Evolutionary conservation across 2,888 invertebrate genomes (phyloP).

Genomic region (Gymnocheta viridis): DNA sequence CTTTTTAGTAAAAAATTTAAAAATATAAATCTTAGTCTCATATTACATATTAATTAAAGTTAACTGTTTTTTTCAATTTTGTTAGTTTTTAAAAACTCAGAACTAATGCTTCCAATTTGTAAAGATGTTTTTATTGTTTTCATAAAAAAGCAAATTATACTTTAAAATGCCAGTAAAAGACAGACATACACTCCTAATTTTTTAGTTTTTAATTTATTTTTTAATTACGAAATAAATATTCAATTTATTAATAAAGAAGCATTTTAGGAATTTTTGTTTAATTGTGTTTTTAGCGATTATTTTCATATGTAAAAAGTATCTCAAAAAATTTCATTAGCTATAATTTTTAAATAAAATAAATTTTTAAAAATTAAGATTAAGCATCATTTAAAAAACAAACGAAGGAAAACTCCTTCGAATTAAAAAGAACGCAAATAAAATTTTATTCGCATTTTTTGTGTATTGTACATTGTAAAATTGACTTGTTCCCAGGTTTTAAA

Average conservation of each 20-base stretch:
- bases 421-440: constrained; percentile 13
- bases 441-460: constrained; percentile 53
- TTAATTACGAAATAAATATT: constrained; percentile 17
- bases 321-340: constrained; percentile 47
- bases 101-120: constrained; percentile 69
- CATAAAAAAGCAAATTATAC: constrained; percentile 33
- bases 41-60: constrained; percentile 43
- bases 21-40: constrained; percentile 45
- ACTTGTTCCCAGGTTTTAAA: constrained; percentile 39
- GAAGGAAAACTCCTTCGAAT: constrained; percentile 49
- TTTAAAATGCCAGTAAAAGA: constrained; percentile 50
- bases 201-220: constrained; percentile 56
- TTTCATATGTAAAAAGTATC: constrained; percentile 69
- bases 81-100: constrained; percentile 58
- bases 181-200: constrained; percentile 62
- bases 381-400: constrained; percentile 24
- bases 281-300: constrained; percentile 38
- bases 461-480: constrained; percentile 68
- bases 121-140: constrained; percentile 47
- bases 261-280: constrained; percentile 43
- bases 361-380: constrained; percentile 19
- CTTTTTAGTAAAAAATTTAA: constrained; percentile 28
- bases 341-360: constrained; percentile 39
- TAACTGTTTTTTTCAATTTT: constrained; percentile 53
- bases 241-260: constrained; percentile 42